Conservation (phyloP, 2,113 vertebrate genomes). For the Mormyrus iriodes region DNA sequence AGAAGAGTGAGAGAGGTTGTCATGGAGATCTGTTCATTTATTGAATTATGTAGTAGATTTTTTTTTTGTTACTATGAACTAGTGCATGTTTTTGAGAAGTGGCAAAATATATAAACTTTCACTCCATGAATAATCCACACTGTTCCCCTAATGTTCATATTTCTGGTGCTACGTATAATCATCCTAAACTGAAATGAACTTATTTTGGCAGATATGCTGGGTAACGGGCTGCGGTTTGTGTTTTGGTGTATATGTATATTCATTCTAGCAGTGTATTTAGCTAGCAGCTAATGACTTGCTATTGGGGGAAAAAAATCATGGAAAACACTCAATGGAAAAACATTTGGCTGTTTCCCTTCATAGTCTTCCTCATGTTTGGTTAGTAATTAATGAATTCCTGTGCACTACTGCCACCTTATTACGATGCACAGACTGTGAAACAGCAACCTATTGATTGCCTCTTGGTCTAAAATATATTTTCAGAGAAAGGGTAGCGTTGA, state of each 20-base stretch:
- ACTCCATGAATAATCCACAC: neutral
- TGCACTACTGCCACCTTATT: constrained; percentile 28
- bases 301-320: neutral
- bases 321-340: constrained; percentile 12
- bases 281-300: neutral
- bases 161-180: neutral
- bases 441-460: neutral
- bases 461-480: neutral
- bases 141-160: too few relatives aligned
- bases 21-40: neutral
- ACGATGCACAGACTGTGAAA: constrained; percentile 4
- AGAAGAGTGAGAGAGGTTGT: neutral
- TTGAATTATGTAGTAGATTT: neutral
- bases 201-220: neutral
- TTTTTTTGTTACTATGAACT: neutral
- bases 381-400: constrained; percentile 17
- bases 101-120: neutral
- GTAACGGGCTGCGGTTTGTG: neutral
- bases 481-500: neutral
- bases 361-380: neutral
- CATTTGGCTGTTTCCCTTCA: neutral
- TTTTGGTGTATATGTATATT: neutral
- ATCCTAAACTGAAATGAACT: neutral
- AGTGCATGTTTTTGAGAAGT: neutral
- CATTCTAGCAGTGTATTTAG: neutral